These are phyloP conservation scores for Cenopis cana DNA, from an alignment of 2,888 invertebrate genomes.

Conservation along the genomic window DNA sequence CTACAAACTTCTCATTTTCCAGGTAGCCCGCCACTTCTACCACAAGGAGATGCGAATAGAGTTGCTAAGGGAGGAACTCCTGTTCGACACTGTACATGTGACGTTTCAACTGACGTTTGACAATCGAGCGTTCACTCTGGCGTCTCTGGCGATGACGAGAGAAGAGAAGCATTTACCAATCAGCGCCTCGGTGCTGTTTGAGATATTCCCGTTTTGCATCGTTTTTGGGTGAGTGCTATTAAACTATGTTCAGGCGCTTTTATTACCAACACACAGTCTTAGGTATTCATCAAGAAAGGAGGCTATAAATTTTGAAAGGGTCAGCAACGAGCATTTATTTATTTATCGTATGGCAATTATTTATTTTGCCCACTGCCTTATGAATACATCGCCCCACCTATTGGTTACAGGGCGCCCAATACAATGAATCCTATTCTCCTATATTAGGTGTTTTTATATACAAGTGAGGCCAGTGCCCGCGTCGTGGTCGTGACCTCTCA, in stretches of 20 bases:
- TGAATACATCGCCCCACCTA: too few relatives aligned
- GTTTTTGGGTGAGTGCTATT: slow-evolving; percentile 92
- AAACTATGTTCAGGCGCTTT: background rate
- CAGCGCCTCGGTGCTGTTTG: slow-evolving; percentile 95
- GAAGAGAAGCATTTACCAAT: slow-evolving; percentile 96
- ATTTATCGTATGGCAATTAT: too few relatives aligned
- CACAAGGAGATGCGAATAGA: slow-evolving; percentile 97
- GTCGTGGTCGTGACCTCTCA: too few relatives aligned
- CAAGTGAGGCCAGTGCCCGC: too few relatives aligned
- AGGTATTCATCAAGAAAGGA: too few relatives aligned
- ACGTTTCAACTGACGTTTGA: slow-evolving; percentile 97
- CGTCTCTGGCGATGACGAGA: slow-evolving; percentile 93
- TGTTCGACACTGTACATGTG: slow-evolving; percentile 96
- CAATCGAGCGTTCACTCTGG: slow-evolving; percentile 95
- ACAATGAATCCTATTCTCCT: too few relatives aligned
- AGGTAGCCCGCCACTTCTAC: slow-evolving; percentile 97
- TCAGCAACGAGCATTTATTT: too few relatives aligned
- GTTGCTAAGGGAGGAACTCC: slow-evolving; percentile 92
- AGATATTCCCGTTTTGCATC: slow-evolving; percentile 99
- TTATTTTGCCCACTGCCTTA: too few relatives aligned
- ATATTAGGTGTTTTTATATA: too few relatives aligned
- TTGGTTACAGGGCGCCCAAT: too few relatives aligned
- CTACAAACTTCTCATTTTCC: slow-evolving; percentile 47
- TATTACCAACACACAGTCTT: too few relatives aligned
- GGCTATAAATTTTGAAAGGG: too few relatives aligned